These are phyloP conservation scores for Catharus bicknelli DNA, from an alignment of 2,113 vertebrate genomes.

Conservation along the genomic window DNA sequence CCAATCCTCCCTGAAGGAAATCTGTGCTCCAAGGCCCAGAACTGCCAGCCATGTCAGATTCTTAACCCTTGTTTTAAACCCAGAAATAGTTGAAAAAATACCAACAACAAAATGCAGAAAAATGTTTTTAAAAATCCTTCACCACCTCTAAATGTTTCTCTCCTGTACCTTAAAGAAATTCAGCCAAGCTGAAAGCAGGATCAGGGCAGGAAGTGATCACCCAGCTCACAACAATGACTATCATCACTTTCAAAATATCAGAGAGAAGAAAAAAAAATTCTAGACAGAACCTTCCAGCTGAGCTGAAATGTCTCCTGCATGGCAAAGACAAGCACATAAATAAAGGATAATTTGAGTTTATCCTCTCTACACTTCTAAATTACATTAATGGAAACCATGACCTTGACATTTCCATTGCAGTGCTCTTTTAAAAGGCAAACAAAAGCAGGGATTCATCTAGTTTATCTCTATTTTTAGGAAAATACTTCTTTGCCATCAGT, in stretches of 20 bases:
- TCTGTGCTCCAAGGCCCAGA: background rate
- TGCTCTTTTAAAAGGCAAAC: conserved; percentile 16
- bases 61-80: background rate
- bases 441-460: conserved; percentile 6
- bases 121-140: background rate
- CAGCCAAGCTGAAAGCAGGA: background rate
- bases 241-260: background rate
- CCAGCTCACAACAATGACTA: background rate
- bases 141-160: background rate
- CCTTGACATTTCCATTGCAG: conserved; percentile 15
- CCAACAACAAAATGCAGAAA: background rate
- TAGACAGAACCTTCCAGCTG: background rate
- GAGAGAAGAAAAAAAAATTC: background rate
- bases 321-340: background rate
- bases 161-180: background rate
- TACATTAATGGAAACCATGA: conserved; percentile 41
- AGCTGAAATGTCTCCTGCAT: background rate
- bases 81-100: background rate
- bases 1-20: background rate
- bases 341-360: background rate
- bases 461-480: background rate
- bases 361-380: conserved; percentile 29
- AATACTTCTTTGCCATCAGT: background rate
- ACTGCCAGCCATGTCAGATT: background rate
- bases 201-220: background rate